Percentiles rank a stretch among this genome's conserved stretches.
Evolutionary conservation across 1,140 invertebrate species (phyloP).

Genomic region (Melanaphis sacchari): DNA sequence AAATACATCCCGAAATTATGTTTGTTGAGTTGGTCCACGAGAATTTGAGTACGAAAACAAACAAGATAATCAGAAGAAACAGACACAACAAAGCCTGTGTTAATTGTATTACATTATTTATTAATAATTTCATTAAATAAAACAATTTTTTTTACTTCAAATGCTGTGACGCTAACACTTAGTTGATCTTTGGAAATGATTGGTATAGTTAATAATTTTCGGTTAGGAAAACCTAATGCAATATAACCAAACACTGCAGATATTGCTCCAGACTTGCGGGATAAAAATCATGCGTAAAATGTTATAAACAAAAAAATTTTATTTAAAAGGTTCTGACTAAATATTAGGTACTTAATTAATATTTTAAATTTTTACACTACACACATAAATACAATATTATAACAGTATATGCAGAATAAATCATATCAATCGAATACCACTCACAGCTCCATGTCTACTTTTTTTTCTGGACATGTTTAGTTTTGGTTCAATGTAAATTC

Average conservation of each 20-base stretch:
- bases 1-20: neutral
- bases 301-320: neutral
- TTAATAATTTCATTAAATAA: neutral
- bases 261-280: neutral
- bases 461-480: neutral
- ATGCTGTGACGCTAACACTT: neutral
- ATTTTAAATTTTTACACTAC: neutral
- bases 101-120: neutral
- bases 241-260: slow-evolving; percentile 3
- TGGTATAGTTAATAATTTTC: neutral
- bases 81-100: neutral
- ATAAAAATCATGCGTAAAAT: neutral
- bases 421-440: neutral
- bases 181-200: neutral
- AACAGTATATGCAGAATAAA: too few species aligned
- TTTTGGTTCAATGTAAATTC: neutral
- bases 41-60: neutral
- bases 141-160: neutral
- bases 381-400: neutral
- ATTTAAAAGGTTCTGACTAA: neutral
- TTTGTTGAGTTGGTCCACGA: neutral
- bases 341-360: neutral
- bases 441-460: neutral
- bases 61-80: neutral
- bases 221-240: neutral